Conservation (phyloP, 2,113 vertebrate genomes). For the Anolis carolinensis region DNA sequence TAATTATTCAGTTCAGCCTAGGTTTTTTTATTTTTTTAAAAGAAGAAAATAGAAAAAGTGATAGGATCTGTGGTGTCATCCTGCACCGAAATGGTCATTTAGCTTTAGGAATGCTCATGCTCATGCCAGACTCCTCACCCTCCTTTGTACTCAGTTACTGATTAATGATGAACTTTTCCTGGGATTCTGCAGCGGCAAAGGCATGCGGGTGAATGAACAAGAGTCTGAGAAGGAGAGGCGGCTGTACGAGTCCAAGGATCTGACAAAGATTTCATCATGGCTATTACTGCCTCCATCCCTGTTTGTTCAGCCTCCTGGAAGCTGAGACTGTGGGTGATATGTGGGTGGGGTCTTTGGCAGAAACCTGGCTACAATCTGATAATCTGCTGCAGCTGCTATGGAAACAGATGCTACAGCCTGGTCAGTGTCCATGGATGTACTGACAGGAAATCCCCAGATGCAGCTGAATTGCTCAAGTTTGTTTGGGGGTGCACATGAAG, state of each 20-base stretch:
- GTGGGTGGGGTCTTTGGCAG: not conserved
- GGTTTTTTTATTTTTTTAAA: too few relatives aligned
- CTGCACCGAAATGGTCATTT: constrained; percentile 2
- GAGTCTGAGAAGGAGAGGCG: not conserved
- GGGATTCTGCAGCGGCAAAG: constrained; percentile 12
- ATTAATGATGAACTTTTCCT: constrained; percentile 22
- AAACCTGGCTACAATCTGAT: not conserved
- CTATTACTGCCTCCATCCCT: not conserved
- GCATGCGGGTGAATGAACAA: not conserved
- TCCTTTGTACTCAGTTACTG: not conserved
- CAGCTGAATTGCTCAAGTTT: not conserved
- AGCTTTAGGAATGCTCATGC: constrained; percentile 13
- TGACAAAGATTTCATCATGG: too few relatives aligned
- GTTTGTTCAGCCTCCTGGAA: not conserved
- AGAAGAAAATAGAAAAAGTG: not conserved
- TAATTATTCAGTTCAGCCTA: not conserved
- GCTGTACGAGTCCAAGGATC: not conserved
- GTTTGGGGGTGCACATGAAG: not conserved
- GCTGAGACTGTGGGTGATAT: not conserved
- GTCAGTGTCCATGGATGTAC: constrained; percentile 19
- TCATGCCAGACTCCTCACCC: not conserved
- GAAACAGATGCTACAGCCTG: constrained; percentile 49
- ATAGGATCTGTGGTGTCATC: constrained; percentile 7
- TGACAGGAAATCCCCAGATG: not conserved
- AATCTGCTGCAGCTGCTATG: constrained; percentile 50